Base-by-base conservation (phyloP, 2,797 vertebrate genomes). In the Brotogeris chrysoptera region DNA sequence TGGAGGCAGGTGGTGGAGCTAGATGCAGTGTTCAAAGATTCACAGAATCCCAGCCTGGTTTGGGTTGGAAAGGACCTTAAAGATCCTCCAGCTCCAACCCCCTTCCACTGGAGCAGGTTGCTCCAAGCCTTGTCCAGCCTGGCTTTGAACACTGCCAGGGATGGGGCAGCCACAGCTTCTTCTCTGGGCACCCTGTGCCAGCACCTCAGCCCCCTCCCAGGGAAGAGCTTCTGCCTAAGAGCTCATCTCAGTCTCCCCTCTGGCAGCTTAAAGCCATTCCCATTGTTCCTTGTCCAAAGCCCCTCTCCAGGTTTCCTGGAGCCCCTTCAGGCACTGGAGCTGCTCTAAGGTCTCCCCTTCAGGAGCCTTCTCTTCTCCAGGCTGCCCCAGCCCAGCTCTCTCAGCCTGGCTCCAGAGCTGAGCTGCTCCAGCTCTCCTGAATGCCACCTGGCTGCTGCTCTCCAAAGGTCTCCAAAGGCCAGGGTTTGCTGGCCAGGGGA, bases 21-120 rank as follows among this genome's bases (percentile, higher is more conserved):
- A 2, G 19, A 17, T 55, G 43, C 34, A 6, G 0, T 11, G 1
- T 6, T 34, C n/a, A 24, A 16, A 57, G n/a, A 57, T 16, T 34
- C 14, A 2, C n/a, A 10, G 55, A 57, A 34, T 57, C n/a, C 21
- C 55, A 24, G 21, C 55, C n/a, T 24, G n/a, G n/a, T 24, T 57
- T 57, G 13, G 4, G n/a, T 24, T 57, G n/a, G n/a, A 23, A 57
- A 23, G 55, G 21, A 34, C 55, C n/a, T 34, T 34, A 34, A 57
- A 34, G n/a, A 23, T 57, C n/a, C 9, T 57, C 21, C 20, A 34
- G 55, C 32, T 55, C 20, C 53, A 55, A 23, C 32, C 53, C 9
- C 20, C 53, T 57, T 57, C 53, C 32, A 10, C 32, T 34, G 4
- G 53, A 57, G 53, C 53, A 57, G 53, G 0, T 57, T 57, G 9